Evolutionary conservation across 1,140 invertebrate species (phyloP).

Genomic region (Solen grandis): DNA sequence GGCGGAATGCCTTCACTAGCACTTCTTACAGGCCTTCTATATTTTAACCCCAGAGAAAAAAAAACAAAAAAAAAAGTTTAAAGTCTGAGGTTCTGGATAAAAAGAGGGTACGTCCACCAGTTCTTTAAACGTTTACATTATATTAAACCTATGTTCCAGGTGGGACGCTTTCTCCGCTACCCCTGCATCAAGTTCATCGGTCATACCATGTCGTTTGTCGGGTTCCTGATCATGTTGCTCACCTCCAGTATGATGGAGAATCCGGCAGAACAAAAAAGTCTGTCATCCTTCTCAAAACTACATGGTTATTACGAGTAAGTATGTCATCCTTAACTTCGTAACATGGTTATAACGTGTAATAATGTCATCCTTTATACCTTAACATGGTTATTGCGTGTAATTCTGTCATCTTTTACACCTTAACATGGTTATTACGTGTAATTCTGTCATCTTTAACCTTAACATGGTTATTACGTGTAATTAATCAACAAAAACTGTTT

Average conservation of each 20-base stretch:
- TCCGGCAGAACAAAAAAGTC: slow-evolving; percentile 53
- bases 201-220: slow-evolving; percentile 84
- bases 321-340: too few relatives aligned
- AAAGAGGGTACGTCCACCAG: too few relatives aligned
- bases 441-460: too few relatives aligned
- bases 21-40: too few relatives aligned
- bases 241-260: slow-evolving; percentile 70
- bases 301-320: slow-evolving; percentile 33
- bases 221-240: slow-evolving; percentile 85
- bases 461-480: too few relatives aligned
- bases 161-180: slow-evolving; percentile 70
- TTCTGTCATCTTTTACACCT: background rate
- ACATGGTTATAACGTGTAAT: background rate
- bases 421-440: too few relatives aligned
- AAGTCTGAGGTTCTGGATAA: too few relatives aligned
- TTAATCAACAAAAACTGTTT: too few relatives aligned
- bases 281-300: slow-evolving; percentile 34
- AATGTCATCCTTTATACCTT: background rate
- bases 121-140: slow-evolving; percentile 1
- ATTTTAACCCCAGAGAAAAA: too few relatives aligned
- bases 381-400: background rate
- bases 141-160: slow-evolving; percentile 62
- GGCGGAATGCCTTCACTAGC: too few relatives aligned
- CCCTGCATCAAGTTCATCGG: slow-evolving; percentile 79
- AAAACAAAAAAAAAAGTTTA: too few relatives aligned